These are phyloP conservation scores for Metacarcinus magister DNA, from an alignment of 2,888 invertebrate genomes.

Conservation along the genomic window DNA sequence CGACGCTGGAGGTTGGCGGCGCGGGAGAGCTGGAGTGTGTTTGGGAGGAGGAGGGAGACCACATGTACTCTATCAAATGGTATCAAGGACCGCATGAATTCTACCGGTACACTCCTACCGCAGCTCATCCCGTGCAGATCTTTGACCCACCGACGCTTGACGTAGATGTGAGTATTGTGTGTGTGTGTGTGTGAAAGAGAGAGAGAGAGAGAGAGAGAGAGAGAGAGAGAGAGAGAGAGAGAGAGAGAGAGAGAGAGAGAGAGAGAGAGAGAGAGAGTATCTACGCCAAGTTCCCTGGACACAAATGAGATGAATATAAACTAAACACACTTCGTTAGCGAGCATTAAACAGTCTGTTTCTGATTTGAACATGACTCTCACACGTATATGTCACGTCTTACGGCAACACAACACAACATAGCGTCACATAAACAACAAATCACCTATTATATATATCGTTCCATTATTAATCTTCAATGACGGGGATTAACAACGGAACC, in stretches of 20 bases:
- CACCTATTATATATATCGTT: too few species aligned
- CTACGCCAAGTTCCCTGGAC: too few species aligned
- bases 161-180: conserved; percentile 81
- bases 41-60: conserved; percentile 82
- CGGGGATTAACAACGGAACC: too few species aligned
- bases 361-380: too few species aligned
- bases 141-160: conserved; percentile 80
- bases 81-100: conserved; percentile 83
- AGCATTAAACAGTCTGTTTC: too few species aligned
- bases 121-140: conserved; percentile 79
- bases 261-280: not conserved
- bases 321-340: too few species aligned
- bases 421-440: too few species aligned
- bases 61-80: conserved; percentile 84
- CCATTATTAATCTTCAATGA: too few species aligned
- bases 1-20: conserved; percentile 75
- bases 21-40: conserved; percentile 76
- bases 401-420: too few species aligned
- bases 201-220: not conserved
- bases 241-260: conserved; percentile 14
- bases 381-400: too few species aligned
- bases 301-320: too few species aligned
- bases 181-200: too few species aligned
- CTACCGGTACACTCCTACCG: conserved; percentile 82
- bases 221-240: conserved; percentile 26